Evolutionary conservation across 2,113 vertebrate species (phyloP), one percentile per base, ranked within the genome.

Genomic region (Toxotes jaculatrix): DNA sequence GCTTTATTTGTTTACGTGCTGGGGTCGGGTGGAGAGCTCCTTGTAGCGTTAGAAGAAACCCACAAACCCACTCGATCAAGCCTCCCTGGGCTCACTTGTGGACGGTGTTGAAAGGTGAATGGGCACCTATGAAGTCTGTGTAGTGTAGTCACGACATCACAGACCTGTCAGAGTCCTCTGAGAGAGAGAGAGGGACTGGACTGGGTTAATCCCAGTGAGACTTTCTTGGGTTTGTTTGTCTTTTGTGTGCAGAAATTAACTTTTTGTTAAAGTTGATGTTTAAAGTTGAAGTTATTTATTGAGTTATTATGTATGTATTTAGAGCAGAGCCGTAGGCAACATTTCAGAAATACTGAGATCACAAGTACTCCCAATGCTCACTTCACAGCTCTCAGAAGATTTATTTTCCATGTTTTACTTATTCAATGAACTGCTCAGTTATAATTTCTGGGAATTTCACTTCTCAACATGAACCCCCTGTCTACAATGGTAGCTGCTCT

Each of bases 1-100:
- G 91, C 88, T 92, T 93, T 93, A 93, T 94, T 94, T 94, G 93
- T 94, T 94, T 94, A 94, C 78, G 75, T 88, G 90, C 88, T 82
- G 91, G 89, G 92, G 88, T 91, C 84, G 86, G 89, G 77, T 83
- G 87, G 84, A 88, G 92, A 91, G 86, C 88, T 92, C 79, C 88
- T 89, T 71, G 83, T 79, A 85, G 91, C 87, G 77, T 91, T 87
- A 87, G 80, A 84, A 91, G 90, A 90, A 91, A 88, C 86, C 89
- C 85, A 86, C 88, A 91, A 92, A 87, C 84, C 86, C 82, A 76
- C 92, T 89, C 42, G 59, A 88, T 89, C 83, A 72, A 73, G 77
- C 76, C 86, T 87, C 72, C 80, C 86, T 1, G 53, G 82, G 80
- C 87, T 83, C 59, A 12, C 83, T 84, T 56, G 70, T 81, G 87